A percentile compares a stretch with the other conserved stretches of the same genome.
phyloP scores from a whole-genome alignment of 1,140 invertebrate species.

The Rhopalosiphum maidis region DNA sequence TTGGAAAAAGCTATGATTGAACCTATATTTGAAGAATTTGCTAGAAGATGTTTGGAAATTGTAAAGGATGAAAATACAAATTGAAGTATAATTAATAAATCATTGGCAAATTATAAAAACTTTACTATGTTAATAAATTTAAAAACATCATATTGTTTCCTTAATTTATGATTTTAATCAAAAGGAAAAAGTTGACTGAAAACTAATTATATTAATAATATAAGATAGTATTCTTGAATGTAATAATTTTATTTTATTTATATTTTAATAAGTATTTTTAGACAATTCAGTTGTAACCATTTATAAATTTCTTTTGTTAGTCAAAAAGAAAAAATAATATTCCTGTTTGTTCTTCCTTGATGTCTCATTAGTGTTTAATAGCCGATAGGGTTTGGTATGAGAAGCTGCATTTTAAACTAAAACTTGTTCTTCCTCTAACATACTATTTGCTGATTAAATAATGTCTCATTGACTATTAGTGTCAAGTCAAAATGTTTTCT shows the following conservation, averaged over 20 bases:
- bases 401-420: too few species aligned
- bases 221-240: not conserved
- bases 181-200: not conserved
- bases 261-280: too few species aligned
- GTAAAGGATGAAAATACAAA: not conserved
- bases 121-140: not conserved
- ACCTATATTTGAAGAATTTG: constrained; percentile 55
- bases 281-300: too few species aligned
- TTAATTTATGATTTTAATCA: not conserved
- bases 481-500: too few species aligned
- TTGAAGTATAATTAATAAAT: not conserved
- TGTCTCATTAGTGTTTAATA: too few species aligned
- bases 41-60: constrained; percentile 27
- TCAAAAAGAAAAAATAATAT: too few species aligned
- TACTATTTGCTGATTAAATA: too few species aligned
- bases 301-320: too few species aligned
- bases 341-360: too few species aligned
- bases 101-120: not conserved
- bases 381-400: too few species aligned
- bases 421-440: too few species aligned
- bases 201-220: not conserved
- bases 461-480: too few species aligned
- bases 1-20: constrained; percentile 47
- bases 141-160: not conserved
- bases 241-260: not conserved